phyloP scores from a whole-genome alignment of 2,888 invertebrate species.

The Ophraella communa region DNA sequence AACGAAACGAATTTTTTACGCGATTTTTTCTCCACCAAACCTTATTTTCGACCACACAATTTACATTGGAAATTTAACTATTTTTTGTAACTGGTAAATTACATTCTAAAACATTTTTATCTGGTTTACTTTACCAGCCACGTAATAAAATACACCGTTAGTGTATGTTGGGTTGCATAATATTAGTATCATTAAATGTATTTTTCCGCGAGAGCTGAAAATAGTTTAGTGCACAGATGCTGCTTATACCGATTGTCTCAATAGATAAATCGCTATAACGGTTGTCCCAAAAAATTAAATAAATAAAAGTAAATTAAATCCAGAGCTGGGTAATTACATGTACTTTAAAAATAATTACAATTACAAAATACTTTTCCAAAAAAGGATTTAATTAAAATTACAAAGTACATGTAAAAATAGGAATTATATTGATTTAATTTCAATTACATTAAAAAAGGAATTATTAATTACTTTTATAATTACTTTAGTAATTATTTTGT shows the following conservation, averaged over 20 bases:
- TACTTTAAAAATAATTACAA: too few species aligned
- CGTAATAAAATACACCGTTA: conserved; percentile 47
- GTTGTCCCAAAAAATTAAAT: neutral
- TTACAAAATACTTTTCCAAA: too few species aligned
- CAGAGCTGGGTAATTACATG: too few species aligned
- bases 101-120: conserved; percentile 30
- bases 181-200: conserved; percentile 15
- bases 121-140: conserved; percentile 40
- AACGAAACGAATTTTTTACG: conserved; percentile 1
- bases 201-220: neutral
- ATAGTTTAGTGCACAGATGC: too few species aligned
- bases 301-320: too few species aligned
- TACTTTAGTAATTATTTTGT: too few species aligned
- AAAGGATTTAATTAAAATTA: too few species aligned
- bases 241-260: conserved; percentile 6
- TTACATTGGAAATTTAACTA: neutral
- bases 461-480: too few species aligned
- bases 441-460: too few species aligned
- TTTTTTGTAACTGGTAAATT: conserved; percentile 1
- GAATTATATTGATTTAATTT: too few species aligned
- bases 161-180: conserved; percentile 48
- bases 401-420: too few species aligned
- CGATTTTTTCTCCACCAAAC: neutral
- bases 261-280: neutral
- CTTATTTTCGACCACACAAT: neutral